These are phyloP conservation scores for Syngnathus acus DNA, from an alignment of 2,797 vertebrate species.

Conservation along the genomic window DNA sequence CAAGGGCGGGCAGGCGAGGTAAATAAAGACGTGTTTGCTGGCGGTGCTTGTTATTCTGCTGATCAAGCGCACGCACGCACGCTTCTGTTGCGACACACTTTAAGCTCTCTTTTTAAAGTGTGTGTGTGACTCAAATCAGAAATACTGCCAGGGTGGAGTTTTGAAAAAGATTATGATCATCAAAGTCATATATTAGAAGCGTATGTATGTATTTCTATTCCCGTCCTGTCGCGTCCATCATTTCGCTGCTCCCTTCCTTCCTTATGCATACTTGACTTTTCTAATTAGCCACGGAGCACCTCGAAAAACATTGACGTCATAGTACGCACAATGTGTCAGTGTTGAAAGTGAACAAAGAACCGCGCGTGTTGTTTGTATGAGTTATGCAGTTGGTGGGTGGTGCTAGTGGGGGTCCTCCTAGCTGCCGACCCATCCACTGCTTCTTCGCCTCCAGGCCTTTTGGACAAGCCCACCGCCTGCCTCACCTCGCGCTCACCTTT, in stretches of 20 bases:
- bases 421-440: constrained; percentile 54
- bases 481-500: constrained; percentile 44
- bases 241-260: not conserved
- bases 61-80: not conserved
- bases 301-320: too few species aligned
- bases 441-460: constrained; percentile 47
- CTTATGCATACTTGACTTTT: too few species aligned
- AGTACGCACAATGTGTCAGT: too few species aligned
- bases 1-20: constrained; percentile 20
- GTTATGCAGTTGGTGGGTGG: not conserved
- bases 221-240: not conserved
- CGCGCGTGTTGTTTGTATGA: not conserved
- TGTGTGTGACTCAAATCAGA: not conserved
- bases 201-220: too few species aligned
- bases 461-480: constrained; percentile 45
- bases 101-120: not conserved
- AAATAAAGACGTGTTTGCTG: constrained; percentile 39
- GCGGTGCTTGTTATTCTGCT: constrained; percentile 19
- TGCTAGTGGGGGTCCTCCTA: not conserved
- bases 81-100: not conserved
- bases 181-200: too few species aligned
- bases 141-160: too few species aligned
- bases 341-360: not conserved
- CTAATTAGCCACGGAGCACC: too few species aligned
- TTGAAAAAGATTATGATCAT: too few species aligned